Evolutionary conservation across 2,888 invertebrate genomes (phyloP).

Genomic region (Aproaerema taeniolella): DNA sequence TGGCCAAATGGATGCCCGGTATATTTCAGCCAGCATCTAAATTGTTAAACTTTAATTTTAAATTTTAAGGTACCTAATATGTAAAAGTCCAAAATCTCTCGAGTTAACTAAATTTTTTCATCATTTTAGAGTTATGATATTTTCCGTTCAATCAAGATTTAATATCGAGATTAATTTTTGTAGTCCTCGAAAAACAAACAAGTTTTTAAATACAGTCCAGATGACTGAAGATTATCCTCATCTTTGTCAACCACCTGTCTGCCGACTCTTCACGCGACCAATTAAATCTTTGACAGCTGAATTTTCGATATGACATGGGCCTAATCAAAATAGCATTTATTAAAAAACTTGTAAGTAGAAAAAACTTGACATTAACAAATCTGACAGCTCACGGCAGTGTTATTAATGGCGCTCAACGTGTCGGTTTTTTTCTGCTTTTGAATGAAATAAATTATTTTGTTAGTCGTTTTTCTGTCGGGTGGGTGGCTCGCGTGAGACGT

Average conservation of each 20-base stretch:
- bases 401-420: conserved; percentile 61
- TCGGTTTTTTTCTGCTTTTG: conserved; percentile 50
- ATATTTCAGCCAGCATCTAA: neutral
- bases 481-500: conserved; percentile 53
- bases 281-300: conserved; percentile 78
- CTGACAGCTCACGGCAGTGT: conserved; percentile 74
- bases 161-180: no score
- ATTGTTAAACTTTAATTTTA: neutral
- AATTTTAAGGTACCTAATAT: no score
- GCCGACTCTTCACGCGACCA: conserved; percentile 62
- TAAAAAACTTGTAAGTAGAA: no score
- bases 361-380: conserved; percentile 69
- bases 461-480: conserved; percentile 47
- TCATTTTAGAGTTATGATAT: no score
- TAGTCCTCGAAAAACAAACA: no score
- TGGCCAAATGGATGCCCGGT: neutral
- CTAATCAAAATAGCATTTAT: conserved; percentile 79
- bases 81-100: no score
- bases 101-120: no score
- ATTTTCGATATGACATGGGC: conserved; percentile 78
- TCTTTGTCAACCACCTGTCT: conserved; percentile 48
- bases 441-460: conserved; percentile 64
- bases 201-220: no score
- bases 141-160: no score
- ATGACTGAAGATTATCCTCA: conserved; percentile 4